These are phyloP conservation scores for Riptortus pedestris DNA, from an alignment of 1,140 invertebrate genomes.

Conservation along the genomic window DNA sequence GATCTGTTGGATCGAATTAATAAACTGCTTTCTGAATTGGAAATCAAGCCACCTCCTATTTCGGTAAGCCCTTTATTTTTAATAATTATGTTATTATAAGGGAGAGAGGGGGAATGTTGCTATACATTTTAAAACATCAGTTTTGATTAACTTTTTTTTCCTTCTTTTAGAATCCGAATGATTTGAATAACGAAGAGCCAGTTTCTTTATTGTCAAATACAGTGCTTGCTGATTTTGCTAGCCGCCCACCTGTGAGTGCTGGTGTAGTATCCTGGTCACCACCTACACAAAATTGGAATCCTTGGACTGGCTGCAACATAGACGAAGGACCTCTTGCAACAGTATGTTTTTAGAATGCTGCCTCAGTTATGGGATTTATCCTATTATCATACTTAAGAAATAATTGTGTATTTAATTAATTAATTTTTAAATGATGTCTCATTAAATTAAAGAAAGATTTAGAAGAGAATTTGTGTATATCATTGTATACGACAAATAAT, in stretches of 20 bases:
- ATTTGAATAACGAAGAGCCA: conserved; percentile 33
- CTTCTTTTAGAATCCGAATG: no score
- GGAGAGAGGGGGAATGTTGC: background rate
- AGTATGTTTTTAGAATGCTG: conserved; percentile 40
- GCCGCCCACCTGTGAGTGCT: conserved; percentile 44
- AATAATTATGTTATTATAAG: background rate
- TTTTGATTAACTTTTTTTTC: no score
- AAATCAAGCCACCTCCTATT: conserved; percentile 38
- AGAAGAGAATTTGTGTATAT: no score
- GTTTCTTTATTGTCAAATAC: conserved; percentile 47
- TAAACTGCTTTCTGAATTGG: conserved; percentile 50
- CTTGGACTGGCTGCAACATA: conserved; percentile 89
- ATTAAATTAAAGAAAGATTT: no score
- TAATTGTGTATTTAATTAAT: background rate
- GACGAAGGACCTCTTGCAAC: conserved; percentile 82
- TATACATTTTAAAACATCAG: no score
- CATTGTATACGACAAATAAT: no score
- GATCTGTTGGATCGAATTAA: conserved; percentile 53
- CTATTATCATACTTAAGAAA: background rate
- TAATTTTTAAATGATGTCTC: no score
- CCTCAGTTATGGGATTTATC: no score
- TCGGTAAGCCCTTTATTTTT: conserved; percentile 25
- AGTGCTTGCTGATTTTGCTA: conserved; percentile 51
- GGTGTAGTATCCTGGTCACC: conserved; percentile 92
- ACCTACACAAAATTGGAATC: conserved; percentile 90